These are phyloP conservation scores for Lytechinus variegatus DNA, from an alignment of 35 echinoderm and acorn worm genomes.

Conservation along the genomic window DNA sequence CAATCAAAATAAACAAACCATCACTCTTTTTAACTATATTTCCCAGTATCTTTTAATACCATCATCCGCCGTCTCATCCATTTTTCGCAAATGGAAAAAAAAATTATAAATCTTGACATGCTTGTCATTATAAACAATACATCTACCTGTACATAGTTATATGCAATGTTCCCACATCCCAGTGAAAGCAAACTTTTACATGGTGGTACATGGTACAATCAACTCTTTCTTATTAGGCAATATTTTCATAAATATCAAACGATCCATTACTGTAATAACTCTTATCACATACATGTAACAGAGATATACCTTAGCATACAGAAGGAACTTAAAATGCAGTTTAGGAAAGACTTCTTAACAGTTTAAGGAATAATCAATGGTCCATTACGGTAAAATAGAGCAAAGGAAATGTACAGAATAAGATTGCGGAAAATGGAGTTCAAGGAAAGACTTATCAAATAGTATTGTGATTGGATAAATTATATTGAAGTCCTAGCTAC, in stretches of 20 bases:
- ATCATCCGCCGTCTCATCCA: neutral
- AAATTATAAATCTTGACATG: neutral
- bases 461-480: too few species aligned
- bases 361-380: neutral
- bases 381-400: too few species aligned
- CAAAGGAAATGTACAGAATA: too few species aligned
- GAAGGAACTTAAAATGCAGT: neutral
- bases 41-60: conserved; percentile 4
- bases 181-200: neutral
- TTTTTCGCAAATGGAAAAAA: neutral
- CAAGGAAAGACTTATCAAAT: too few species aligned
- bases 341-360: neutral
- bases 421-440: too few species aligned
- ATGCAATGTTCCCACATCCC: neutral
- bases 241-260: neutral
- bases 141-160: conserved; percentile 12
- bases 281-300: too few species aligned
- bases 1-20: neutral
- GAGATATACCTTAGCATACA: neutral
- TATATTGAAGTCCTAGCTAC: too few species aligned
- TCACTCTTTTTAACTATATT: neutral
- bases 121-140: neutral
- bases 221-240: neutral
- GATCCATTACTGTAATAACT: neutral
- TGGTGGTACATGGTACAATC: neutral